Conservation (phyloP, 2,113 vertebrate genomes). For the Protobothrops flavoviridis region DNA sequence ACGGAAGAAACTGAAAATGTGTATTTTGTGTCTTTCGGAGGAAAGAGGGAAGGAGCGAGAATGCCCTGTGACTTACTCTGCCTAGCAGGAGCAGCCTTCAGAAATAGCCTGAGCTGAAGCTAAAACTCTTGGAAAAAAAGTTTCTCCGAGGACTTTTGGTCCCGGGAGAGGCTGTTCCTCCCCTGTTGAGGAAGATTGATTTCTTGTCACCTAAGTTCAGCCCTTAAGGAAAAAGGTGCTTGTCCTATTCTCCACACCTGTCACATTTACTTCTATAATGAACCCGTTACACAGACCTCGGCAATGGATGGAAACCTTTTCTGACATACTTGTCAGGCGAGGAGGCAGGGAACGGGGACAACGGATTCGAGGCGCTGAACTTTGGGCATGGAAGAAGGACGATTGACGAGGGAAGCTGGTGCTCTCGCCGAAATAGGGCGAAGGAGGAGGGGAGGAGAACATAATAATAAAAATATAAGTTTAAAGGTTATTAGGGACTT, state of each 20-base stretch:
- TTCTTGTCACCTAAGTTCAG: constrained; percentile 54
- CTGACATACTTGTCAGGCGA: constrained; percentile 68
- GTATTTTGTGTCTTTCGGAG: background rate
- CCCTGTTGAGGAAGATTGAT: constrained; percentile 43
- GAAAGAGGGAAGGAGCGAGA: background rate
- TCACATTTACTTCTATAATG: constrained; percentile 63
- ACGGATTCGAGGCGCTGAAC: constrained; percentile 54
- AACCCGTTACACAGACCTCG: constrained; percentile 62
- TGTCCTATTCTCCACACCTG: constrained; percentile 48
- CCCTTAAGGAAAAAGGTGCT: constrained; percentile 60
- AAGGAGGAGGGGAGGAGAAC: background rate
- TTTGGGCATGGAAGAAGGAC: constrained; percentile 34
- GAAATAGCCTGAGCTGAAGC: background rate
- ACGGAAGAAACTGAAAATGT: background rate
- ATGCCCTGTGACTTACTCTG: background rate
- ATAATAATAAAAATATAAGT: background rate
- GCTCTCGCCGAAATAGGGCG: constrained; percentile 22
- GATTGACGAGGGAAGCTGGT: constrained; percentile 31
- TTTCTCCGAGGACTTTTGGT: constrained; percentile 49
- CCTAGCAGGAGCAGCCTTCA: background rate
- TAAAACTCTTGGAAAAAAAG: background rate
- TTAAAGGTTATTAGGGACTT: background rate
- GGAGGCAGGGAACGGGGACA: constrained; percentile 49
- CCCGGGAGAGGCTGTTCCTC: constrained; percentile 38
- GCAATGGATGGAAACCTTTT: constrained; percentile 62